Evolutionary conservation across 2,888 invertebrate species (phyloP).

Genomic region (Microctonus aethiopoides): DNA sequence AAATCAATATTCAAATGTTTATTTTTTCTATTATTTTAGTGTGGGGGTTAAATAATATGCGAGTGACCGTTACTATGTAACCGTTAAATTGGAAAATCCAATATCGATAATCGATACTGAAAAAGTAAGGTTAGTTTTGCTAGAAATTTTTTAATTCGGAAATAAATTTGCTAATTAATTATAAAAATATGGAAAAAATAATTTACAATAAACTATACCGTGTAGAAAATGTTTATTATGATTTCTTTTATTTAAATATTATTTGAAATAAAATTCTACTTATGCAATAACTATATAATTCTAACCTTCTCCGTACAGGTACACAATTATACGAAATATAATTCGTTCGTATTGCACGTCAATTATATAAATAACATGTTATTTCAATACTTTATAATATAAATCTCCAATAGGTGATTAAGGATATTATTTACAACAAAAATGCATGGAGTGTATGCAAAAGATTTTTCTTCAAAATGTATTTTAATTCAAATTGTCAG

Average conservation of each 20-base stretch:
- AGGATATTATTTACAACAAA: conserved; percentile 55
- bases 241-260: conserved; percentile 27
- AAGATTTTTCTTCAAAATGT: conserved; percentile 7
- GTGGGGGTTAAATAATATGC: neutral
- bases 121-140: too few species aligned
- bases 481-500: conserved; percentile 70
- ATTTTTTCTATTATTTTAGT: neutral
- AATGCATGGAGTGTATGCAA: conserved; percentile 28
- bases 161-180: neutral
- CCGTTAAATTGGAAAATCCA: too few species aligned
- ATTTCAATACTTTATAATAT: conserved; percentile 2
- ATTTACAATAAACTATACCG: neutral
- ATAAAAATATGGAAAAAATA: neutral
- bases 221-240: conserved; percentile 12
- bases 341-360: conserved; percentile 58
- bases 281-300: conserved; percentile 48
- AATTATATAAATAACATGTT: conserved; percentile 41
- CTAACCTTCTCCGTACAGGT: conserved; percentile 39
- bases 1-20: neutral
- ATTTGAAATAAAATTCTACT: conserved; percentile 56
- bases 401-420: conserved; percentile 18
- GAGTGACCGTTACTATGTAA: too few species aligned
- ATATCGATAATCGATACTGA: too few species aligned
- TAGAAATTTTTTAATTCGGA: too few species aligned
- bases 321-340: conserved; percentile 36